These are phyloP conservation scores for Aphelocoma californica DNA, from an alignment of 2,797 vertebrate species.

Conservation along the genomic window DNA sequence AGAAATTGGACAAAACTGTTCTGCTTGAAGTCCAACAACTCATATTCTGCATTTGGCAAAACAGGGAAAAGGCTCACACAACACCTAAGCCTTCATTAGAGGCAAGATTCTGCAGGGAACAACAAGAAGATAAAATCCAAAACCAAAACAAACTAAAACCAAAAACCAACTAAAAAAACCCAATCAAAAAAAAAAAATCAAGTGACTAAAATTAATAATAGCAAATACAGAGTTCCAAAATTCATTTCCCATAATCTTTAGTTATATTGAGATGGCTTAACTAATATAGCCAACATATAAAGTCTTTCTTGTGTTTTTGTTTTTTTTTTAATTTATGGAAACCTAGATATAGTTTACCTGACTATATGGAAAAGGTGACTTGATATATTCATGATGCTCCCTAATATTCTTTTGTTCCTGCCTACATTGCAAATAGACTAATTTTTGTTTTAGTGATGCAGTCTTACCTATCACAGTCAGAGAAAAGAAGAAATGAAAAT, in stretches of 20 bases:
- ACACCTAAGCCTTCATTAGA: background rate
- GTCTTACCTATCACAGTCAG: conserved; percentile 56
- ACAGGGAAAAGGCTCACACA: background rate
- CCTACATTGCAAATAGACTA: background rate
- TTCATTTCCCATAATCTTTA: background rate
- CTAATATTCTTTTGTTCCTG: background rate
- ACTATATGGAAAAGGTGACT: background rate
- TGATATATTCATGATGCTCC: background rate
- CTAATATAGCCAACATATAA: background rate
- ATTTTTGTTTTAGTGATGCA: background rate
- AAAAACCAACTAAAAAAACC: background rate
- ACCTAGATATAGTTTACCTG: background rate
- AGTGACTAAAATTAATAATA: background rate
- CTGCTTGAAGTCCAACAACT: background rate
- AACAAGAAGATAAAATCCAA: background rate
- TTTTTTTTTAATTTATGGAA: background rate
- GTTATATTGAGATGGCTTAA: background rate
- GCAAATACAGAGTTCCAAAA: background rate
- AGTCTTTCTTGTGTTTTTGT: background rate
- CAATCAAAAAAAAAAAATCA: background rate
- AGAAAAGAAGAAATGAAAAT: background rate
- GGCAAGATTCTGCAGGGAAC: background rate
- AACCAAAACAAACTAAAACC: background rate
- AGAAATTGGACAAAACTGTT: background rate
- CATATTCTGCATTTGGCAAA: background rate